Evolutionary conservation across 2,113 vertebrate genomes (phyloP).

Genomic region (Myxocyprinus asiaticus): DNA sequence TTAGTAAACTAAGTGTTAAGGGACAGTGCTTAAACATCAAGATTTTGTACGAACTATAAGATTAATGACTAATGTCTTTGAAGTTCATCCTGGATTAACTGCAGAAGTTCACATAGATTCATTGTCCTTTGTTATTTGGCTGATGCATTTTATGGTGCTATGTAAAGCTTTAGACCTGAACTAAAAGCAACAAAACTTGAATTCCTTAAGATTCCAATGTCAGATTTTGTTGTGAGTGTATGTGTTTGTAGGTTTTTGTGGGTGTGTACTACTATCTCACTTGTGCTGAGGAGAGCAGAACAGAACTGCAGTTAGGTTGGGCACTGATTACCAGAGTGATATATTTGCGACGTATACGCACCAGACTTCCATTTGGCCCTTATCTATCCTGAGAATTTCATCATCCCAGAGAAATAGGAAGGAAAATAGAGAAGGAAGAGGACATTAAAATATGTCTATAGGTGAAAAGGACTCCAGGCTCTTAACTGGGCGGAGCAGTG

Average conservation of each 20-base stretch:
- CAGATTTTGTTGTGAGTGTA: too few species aligned
- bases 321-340: conserved; percentile 38
- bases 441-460: conserved; percentile 66
- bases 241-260: not conserved
- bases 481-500: conserved; percentile 29
- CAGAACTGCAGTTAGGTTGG: conserved; percentile 23
- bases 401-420: conserved; percentile 17
- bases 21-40: too few species aligned
- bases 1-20: too few species aligned
- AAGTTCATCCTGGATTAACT: too few species aligned
- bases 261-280: not conserved
- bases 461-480: conserved; percentile 59
- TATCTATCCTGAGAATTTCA: conserved; percentile 36
- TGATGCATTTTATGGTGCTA: too few species aligned
- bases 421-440: conserved; percentile 45
- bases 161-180: too few species aligned
- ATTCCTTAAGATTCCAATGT: too few species aligned
- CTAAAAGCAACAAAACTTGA: too few species aligned
- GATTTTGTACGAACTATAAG: too few species aligned
- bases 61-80: too few species aligned
- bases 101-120: too few species aligned
- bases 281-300: conserved; percentile 20
- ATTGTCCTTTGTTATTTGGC: too few species aligned
- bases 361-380: conserved; percentile 34
- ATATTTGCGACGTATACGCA: conserved; percentile 26